Base-by-base conservation (phyloP, 1,140 invertebrate genomes). In the Augochlora pura region DNA sequence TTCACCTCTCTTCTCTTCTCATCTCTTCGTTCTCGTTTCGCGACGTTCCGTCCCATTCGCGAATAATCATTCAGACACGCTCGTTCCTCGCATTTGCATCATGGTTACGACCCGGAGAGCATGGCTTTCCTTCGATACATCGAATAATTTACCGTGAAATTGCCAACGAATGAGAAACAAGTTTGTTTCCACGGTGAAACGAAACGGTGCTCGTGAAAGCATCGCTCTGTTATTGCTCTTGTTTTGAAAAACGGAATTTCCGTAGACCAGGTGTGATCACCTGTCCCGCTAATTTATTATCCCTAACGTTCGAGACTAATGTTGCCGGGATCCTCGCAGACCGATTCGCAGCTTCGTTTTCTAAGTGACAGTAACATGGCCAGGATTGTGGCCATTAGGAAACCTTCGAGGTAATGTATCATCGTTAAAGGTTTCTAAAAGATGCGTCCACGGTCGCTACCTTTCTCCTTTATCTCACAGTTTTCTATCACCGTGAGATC, bases 391-490 rank as follows among this genome's bases (percentile, higher is more conserved):
- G 82, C 81, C 86, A 83, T 84, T 82, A 77, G 82, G 86, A 83
- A 79, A 46, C 57, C 79, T 69, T 70, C n/a, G 59, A 70, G 73
- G 80, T 73, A 73, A 90, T 90, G 82, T 89, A 84, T 90, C 88
- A 89, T 90, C 87, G 87, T 90, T 90, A 90, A 88, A 88, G 87
- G 54, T 85, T 80, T 86, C 80, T 88, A 84, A 88, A 88, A 82
- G 86, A 87, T 86, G 79, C 81, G 77, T 68, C 60, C 4, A 38
- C 46, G 54, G 23, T 70, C 27, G 23, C 14, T 16, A 8, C 54
- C 38, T 59, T 77, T 63, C 25, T 49, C 54, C 42, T 67, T 25
- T 72, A 0, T n/a, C 54, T 64, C 32, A 68, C 64, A 76, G 27
- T 46, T 38, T 49, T 62, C 59, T 42, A 64, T 64, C 60, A 72